Percentiles rank a stretch among this genome's conserved stretches.
Conservation (phyloP, 2,888 invertebrate genomes). For the Apeira syringaria region DNA sequence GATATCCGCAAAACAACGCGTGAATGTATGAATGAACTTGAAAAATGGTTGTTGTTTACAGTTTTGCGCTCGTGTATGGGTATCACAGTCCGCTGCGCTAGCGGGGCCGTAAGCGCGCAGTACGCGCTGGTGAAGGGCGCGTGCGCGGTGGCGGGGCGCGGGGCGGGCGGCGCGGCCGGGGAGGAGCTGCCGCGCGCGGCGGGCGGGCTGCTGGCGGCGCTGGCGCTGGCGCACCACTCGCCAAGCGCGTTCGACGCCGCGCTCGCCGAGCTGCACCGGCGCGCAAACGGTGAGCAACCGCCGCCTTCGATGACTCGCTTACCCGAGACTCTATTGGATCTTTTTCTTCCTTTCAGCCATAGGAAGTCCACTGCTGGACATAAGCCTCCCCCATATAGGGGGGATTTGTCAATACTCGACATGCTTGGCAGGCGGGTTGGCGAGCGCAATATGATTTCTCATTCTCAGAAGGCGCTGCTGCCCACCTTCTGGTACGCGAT, state of each 20-base stretch:
- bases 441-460: too few species aligned
- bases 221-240: slow-evolving; percentile 86
- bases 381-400: too few species aligned
- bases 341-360: too few species aligned
- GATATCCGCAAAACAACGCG: too few species aligned
- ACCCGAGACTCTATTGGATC: too few species aligned
- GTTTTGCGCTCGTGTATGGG: slow-evolving; percentile 68
- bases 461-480: too few species aligned
- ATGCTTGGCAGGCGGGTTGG: too few species aligned
- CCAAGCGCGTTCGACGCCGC: slow-evolving; percentile 81
- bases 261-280: slow-evolving; percentile 76
- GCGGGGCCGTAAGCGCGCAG: slow-evolving; percentile 77
- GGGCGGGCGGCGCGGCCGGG: slow-evolving; percentile 80
- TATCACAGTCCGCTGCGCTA: slow-evolving; percentile 61
- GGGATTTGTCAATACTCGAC: too few species aligned
- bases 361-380: too few species aligned
- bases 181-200: slow-evolving; percentile 89
- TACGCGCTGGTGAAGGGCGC: slow-evolving; percentile 85
- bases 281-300: slow-evolving; percentile 38
- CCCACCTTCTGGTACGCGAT: too few species aligned
- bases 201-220: slow-evolving; percentile 85
- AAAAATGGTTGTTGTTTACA: slow-evolving; percentile 28
- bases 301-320: too few species aligned
- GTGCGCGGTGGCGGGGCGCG: slow-evolving; percentile 89
- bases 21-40: too few species aligned